These are phyloP conservation scores for Miniopterus natalensis DNA, from an alignment of 2,113 vertebrate species.

Conservation along the genomic window DNA sequence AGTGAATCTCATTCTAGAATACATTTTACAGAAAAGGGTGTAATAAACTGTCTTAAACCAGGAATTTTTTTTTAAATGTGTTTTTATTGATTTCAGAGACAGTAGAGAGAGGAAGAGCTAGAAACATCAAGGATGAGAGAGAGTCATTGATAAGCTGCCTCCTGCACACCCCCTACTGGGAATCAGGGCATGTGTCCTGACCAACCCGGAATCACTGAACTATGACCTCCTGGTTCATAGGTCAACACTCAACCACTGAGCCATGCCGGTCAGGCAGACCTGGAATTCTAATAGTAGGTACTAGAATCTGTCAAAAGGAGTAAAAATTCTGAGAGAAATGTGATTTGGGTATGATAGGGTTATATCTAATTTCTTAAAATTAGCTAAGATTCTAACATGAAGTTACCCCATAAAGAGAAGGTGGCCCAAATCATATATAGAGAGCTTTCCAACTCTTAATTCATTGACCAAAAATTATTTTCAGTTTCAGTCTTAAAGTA, in stretches of 20 bases:
- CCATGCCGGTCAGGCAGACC: too few relatives aligned
- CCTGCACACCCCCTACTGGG: too few relatives aligned
- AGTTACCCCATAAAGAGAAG: neutral
- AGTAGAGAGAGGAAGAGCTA: too few relatives aligned
- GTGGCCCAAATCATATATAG: neutral
- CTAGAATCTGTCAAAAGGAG: neutral
- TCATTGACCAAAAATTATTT: conserved; percentile 16
- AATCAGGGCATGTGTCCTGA: too few relatives aligned
- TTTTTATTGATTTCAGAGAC: too few relatives aligned
- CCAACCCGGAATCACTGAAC: too few relatives aligned
- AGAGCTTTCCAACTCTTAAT: neutral
- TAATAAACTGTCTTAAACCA: neutral
- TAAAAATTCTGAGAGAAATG: neutral
- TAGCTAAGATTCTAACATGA: neutral
- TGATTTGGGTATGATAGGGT: neutral
- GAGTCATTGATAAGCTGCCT: too few relatives aligned
- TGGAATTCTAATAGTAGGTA: neutral
- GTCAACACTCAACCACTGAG: too few relatives aligned
- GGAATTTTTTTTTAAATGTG: neutral
- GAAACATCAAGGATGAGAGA: too few relatives aligned
- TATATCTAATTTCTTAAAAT: neutral
- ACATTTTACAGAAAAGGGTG: neutral
- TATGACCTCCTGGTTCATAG: too few relatives aligned
- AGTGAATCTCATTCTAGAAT: neutral
- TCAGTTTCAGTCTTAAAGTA: neutral